Evolutionary conservation across 2,797 vertebrate genomes (phyloP).

Genomic region (Leucoraja ocellata): DNA sequence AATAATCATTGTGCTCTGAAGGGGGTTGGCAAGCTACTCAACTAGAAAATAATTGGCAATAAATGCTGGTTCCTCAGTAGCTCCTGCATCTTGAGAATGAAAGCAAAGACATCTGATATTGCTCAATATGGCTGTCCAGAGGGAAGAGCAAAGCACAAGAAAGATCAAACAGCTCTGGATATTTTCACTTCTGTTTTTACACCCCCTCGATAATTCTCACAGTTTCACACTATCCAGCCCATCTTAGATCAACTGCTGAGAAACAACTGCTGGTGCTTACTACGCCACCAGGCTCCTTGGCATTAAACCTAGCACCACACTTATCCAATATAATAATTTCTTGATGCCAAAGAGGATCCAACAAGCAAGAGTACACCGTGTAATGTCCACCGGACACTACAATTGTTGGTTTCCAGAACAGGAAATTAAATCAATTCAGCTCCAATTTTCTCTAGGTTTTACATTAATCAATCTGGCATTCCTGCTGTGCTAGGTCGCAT

Average conservation of each 20-base stretch:
- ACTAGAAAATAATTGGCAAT: neutral
- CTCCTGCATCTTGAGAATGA: neutral
- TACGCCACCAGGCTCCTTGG: neutral
- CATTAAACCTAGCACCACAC: neutral
- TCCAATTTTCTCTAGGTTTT: neutral
- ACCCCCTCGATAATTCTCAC: neutral
- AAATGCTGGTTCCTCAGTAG: neutral
- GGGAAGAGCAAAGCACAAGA: neutral
- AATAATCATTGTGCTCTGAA: neutral
- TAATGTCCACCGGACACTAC: neutral
- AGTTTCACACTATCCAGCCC: neutral
- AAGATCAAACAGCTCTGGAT: neutral
- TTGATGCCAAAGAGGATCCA: neutral
- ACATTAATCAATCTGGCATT: constrained; percentile 36
- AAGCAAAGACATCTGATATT: neutral
- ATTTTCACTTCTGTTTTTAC: neutral
- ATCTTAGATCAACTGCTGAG: neutral
- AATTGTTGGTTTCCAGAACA: constrained; percentile 2
- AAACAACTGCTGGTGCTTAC: neutral
- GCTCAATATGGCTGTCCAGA: neutral
- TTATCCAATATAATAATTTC: neutral
- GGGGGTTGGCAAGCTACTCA: neutral
- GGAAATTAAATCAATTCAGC: constrained; percentile 13
- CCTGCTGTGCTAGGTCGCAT: neutral
- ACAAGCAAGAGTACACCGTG: neutral